Evolutionary conservation across 2,888 invertebrate species (phyloP).

Genomic region (Eupeodes latifasciatus): DNA sequence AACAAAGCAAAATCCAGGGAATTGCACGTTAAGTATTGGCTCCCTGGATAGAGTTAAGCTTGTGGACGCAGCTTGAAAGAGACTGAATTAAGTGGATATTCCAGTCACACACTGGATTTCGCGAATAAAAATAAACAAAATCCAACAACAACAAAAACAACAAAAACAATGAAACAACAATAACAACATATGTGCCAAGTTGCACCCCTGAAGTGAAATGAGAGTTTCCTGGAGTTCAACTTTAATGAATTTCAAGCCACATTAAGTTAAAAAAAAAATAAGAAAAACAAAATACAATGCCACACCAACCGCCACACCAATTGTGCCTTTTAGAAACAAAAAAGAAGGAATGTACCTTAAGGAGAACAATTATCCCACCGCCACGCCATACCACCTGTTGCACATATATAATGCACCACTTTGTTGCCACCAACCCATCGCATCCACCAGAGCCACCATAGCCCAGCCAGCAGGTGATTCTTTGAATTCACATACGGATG

Average conservation of each 20-base stretch:
- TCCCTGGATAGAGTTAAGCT: conserved; percentile 26
- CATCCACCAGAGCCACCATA: too few relatives aligned
- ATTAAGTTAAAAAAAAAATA: background rate
- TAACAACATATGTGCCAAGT: conserved; percentile 19
- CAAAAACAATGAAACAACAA: conserved; percentile 9
- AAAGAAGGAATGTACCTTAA: conserved; percentile 8
- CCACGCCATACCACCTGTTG: conserved; percentile 61
- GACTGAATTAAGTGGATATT: conserved; percentile 65
- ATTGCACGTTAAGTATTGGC: conserved; percentile 37
- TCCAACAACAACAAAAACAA: conserved; percentile 35
- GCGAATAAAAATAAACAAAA: conserved; percentile 5
- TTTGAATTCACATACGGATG: conserved; percentile 26
- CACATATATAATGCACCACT: background rate
- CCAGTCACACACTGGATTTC: conserved; percentile 40
- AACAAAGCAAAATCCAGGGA: conserved; percentile 17
- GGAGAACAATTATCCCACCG: conserved; percentile 58
- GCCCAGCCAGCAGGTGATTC: conserved; percentile 32
- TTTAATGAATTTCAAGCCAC: conserved; percentile 61
- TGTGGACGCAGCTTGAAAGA: conserved; percentile 43
- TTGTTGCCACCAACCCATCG: background rate
- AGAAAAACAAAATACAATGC: conserved; percentile 23
- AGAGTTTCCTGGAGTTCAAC: conserved; percentile 56
- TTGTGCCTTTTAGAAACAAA: background rate
- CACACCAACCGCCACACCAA: background rate
- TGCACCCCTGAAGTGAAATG: conserved; percentile 64